Evolutionary conservation across 2,888 invertebrate genomes (phyloP), one percentile per base, ranked within the genome.

Genomic region (Campoplex capitator): DNA sequence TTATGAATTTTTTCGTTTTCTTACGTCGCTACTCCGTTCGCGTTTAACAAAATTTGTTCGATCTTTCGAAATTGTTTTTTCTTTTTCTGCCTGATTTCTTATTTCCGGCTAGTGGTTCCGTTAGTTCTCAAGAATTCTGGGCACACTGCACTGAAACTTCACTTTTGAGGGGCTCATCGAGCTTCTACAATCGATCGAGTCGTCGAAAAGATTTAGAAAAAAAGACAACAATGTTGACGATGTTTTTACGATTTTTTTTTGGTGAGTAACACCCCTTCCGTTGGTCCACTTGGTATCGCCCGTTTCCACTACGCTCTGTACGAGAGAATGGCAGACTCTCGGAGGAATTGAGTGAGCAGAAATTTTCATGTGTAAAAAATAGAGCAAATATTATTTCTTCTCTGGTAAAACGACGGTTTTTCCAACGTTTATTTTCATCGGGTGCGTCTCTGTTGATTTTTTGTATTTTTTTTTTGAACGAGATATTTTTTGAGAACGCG

Each of bases 261-360:
- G 65, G 67, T 38, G 79, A 79, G 86, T 45, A 18, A 74, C 84
- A 80, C 80, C 80, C 80, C 80, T 67, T 67, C 70, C 38, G 67
- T 28, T n/a, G 65, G n/a, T 81, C 71, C 48, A 81, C 68, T 86
- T 84, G 73, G 86, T 62, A 84, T 84, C 80, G 81, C 84, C 81
- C 84, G 51, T 74, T 77, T 67, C 56, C 67, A 23, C 68, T 23
- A 23, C 23, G 23, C 23, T 68, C 9, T 42, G 35, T 70, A 56
- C 42, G 42, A 84, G 54, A 67, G 42, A 62, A 62, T 62, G 62
- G 16, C 32, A 62, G 32, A 16, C 32, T 13, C 32, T 58, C 13
- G 13, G 28, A 28, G 58, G 35, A 54, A 70, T 32, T 28, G 73
- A 51, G 11, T n/a, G 23, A 54, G 56, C 23, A 35, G 23, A 13